Percentiles rank a stretch among this genome's conserved stretches.
phyloP scores from a whole-genome alignment of 2,113 vertebrate genomes.

The Empidonax alnorum region DNA sequence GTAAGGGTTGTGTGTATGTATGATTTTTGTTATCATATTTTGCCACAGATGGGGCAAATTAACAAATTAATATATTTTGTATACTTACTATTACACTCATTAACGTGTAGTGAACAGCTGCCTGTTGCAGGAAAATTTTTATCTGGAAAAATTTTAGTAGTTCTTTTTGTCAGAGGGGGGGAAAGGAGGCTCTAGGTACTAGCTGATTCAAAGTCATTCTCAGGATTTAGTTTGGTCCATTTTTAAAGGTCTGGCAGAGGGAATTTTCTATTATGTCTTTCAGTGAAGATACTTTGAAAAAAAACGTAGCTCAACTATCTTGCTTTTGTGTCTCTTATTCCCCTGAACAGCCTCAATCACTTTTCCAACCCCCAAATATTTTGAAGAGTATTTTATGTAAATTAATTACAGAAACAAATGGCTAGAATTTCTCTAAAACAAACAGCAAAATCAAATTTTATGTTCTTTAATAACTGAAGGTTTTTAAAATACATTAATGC shows the following conservation, averaged over 20 bases:
- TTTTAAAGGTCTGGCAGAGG: not conserved
- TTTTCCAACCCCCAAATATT: not conserved
- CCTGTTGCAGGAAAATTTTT: not conserved
- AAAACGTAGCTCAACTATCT: not conserved
- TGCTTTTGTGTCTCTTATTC: not conserved
- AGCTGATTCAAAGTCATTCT: not conserved
- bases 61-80: not conserved
- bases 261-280: not conserved
- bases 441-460: not conserved
- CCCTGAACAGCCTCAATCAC: not conserved
- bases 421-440: not conserved
- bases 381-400: not conserved
- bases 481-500: not conserved
- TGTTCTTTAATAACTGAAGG: not conserved
- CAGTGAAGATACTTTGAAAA: not conserved
- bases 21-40: not conserved
- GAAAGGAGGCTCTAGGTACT: not conserved
- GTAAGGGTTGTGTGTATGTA: not conserved
- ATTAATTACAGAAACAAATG: not conserved
- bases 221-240: not conserved
- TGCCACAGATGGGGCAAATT: not conserved
- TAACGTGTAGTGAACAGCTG: rapidly evolving
- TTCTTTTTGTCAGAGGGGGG: not conserved
- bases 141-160: not conserved
- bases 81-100: not conserved